Percentiles rank a stretch among this genome's conserved stretches.
These are phyloP conservation scores for Mormoops blainvillei DNA, from an alignment of 2,113 vertebrate genomes.

Conservation along the genomic window DNA sequence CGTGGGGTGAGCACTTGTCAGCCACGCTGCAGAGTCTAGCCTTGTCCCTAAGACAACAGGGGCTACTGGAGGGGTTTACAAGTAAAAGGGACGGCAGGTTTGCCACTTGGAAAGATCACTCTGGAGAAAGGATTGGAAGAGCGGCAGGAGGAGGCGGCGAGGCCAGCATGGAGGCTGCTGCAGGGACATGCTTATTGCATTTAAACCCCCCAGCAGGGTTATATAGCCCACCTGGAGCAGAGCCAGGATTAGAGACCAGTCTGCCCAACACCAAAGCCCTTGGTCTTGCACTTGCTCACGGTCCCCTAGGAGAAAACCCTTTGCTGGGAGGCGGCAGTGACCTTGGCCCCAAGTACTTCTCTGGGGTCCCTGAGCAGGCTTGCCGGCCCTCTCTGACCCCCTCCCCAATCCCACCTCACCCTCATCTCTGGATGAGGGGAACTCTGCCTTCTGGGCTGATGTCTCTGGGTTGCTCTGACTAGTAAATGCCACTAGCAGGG, in stretches of 20 bases:
- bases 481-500: background rate
- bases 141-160: background rate
- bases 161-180: background rate
- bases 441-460: no score
- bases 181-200: no score
- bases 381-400: background rate
- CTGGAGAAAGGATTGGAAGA: background rate
- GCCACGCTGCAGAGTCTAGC: rapidly evolving
- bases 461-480: background rate
- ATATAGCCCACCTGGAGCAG: no score
- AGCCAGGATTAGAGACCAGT: background rate
- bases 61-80: no score
- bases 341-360: background rate
- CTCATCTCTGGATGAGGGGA: no score
- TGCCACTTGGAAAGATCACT: background rate
- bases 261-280: no score
- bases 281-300: background rate
- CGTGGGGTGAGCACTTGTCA: no score
- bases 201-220: background rate
- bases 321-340: background rate
- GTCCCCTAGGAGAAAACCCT: background rate
- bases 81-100: background rate
- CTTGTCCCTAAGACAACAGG: background rate
- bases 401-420: background rate
- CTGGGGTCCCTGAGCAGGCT: background rate